These are phyloP conservation scores for Orthosia incerta DNA, from an alignment of 2,888 invertebrate genomes.

Conservation along the genomic window DNA sequence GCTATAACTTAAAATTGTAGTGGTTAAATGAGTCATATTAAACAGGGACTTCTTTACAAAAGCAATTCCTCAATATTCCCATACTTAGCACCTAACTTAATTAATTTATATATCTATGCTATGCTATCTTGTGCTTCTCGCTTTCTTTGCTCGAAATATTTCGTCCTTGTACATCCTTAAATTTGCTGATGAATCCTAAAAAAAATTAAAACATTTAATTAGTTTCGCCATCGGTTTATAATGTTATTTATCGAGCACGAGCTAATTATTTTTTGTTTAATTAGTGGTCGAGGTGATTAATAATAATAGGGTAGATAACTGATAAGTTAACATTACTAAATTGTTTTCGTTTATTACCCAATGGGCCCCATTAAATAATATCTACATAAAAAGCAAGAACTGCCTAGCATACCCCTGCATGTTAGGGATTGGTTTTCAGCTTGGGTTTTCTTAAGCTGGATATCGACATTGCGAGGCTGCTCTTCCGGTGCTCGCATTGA, in stretches of 20 bases:
- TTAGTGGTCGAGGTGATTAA: slow-evolving; percentile 14
- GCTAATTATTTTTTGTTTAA: slow-evolving; percentile 16
- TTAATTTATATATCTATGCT: background rate
- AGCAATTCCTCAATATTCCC: slow-evolving; percentile 9
- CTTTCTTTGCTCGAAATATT: slow-evolving; percentile 81
- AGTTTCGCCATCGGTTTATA: slow-evolving; percentile 6
- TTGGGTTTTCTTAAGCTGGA: background rate
- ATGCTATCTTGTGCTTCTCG: slow-evolving; percentile 75
- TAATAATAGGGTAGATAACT: background rate
- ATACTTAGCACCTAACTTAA: background rate
- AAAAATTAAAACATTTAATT: slow-evolving; percentile 48
- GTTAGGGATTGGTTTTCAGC: background rate
- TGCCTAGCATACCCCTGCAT: background rate
- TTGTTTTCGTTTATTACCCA: background rate
- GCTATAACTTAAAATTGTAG: background rate
- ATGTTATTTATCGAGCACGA: slow-evolving; percentile 5
- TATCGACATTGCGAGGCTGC: no score
- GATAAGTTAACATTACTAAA: background rate
- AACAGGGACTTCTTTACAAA: background rate
- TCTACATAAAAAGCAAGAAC: background rate
- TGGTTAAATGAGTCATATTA: background rate
- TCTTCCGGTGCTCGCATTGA: no score
- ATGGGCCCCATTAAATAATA: background rate
- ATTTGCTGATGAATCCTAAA: slow-evolving; percentile 86
- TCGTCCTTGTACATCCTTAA: slow-evolving; percentile 84